phyloP scores from a whole-genome alignment of 2,888 invertebrate genomes.

The Embidobia sp. region DNA sequence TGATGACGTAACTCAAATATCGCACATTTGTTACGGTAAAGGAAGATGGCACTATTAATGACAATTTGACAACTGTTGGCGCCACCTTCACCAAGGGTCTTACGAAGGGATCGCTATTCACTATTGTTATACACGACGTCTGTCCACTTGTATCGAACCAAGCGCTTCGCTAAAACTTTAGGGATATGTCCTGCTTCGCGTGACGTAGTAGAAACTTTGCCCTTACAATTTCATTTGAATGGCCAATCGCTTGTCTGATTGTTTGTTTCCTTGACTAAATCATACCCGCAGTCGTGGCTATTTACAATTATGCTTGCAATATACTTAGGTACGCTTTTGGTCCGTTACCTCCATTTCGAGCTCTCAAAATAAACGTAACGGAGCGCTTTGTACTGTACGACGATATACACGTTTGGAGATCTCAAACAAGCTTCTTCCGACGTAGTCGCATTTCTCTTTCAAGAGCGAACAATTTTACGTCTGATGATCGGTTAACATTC shows the following conservation, averaged over 20 bases:
- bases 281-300: neutral
- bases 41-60: conserved; percentile 34
- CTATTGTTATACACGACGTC: no score
- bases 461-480: neutral
- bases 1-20: conserved; percentile 15
- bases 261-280: neutral
- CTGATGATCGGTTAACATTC: no score
- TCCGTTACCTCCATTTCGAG: neutral
- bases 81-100: conserved; percentile 16
- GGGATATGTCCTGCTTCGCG: conserved; percentile 40
- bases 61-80: conserved; percentile 34
- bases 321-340: neutral
- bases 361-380: neutral
- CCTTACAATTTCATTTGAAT: conserved; percentile 15
- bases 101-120: no score
- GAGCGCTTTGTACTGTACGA: conserved; percentile 22
- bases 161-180: conserved; percentile 34
- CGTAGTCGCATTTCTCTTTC: no score
- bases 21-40: conserved; percentile 16
- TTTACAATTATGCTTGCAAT: conserved; percentile 7
- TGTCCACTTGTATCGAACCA: conserved; percentile 29
- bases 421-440: neutral
- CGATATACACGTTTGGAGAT: conserved; percentile 15
- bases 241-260: neutral
- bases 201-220: conserved; percentile 36